Conservation (phyloP, 1,140 invertebrate species). For the Microplitis mediator region DNA sequence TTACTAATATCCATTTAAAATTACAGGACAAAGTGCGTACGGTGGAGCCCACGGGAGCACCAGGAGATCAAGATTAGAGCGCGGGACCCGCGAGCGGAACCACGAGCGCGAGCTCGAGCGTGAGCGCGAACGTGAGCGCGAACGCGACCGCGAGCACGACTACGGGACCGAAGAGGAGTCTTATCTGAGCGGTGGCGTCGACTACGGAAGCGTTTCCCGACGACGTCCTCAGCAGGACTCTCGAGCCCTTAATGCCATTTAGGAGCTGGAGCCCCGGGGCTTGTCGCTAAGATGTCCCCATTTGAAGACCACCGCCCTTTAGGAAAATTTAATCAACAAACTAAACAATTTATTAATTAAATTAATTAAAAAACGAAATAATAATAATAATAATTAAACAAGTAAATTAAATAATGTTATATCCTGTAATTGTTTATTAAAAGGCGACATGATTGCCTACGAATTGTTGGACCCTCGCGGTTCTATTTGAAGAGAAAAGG, state of each 20-base stretch:
- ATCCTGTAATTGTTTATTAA: background rate
- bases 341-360: background rate
- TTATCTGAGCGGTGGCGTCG: conserved; percentile 42
- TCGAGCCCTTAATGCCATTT: conserved; percentile 57
- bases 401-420: background rate
- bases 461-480: no score
- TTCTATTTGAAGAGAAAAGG: no score
- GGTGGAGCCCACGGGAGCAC: conserved; percentile 48
- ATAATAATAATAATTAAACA: conserved; percentile 27
- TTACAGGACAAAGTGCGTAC: conserved; percentile 44
- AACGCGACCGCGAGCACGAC: conserved; percentile 45
- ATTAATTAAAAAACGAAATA: conserved; percentile 10
- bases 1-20: background rate
- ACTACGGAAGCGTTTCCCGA: conserved; percentile 47
- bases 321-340: conserved; percentile 35
- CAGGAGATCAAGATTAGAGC: conserved; percentile 54
- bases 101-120: conserved; percentile 38
- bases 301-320: conserved; percentile 60
- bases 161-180: conserved; percentile 54
- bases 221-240: conserved; percentile 57
- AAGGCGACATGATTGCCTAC: background rate
- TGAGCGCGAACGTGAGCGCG: conserved; percentile 19
- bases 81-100: conserved; percentile 41
- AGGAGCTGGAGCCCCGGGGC: conserved; percentile 62
- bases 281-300: conserved; percentile 60